These are phyloP conservation scores for Choloepus hoffmanni DNA, from an alignment of 2,113 vertebrate species.

Conservation along the genomic window DNA sequence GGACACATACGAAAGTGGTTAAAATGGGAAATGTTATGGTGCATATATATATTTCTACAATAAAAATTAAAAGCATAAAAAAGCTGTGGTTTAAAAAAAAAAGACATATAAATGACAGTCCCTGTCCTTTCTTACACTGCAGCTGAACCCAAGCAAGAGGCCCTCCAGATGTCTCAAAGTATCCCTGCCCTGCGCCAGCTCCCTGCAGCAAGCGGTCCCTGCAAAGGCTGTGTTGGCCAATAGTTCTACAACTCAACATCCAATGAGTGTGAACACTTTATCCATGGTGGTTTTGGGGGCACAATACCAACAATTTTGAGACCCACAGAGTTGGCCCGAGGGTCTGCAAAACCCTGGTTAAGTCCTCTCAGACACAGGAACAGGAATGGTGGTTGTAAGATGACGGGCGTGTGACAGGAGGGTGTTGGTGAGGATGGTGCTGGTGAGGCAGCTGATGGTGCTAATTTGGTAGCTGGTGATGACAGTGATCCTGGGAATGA, in stretches of 20 bases:
- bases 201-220: slow-evolving; percentile 76
- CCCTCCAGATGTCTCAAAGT: not conserved
- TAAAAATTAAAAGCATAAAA: too few species aligned
- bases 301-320: slow-evolving; percentile 87
- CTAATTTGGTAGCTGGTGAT: too few species aligned
- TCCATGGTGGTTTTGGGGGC: slow-evolving; percentile 86
- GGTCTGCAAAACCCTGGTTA: slow-evolving; percentile 85
- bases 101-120: not conserved
- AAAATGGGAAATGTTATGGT: too few species aligned
- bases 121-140: not conserved
- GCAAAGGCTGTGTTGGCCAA: slow-evolving; percentile 64
- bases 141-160: not conserved
- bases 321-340: slow-evolving; percentile 84
- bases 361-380: not conserved
- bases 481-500: not conserved
- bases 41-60: too few species aligned
- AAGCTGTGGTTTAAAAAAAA: too few species aligned
- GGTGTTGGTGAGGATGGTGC: not conserved
- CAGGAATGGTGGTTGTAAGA: not conserved
- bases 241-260: slow-evolving; percentile 84
- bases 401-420: not conserved
- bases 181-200: not conserved
- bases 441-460: rapidly evolving
- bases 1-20: not conserved
- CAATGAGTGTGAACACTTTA: slow-evolving; percentile 82